Conservation (phyloP, 2,888 invertebrate species). For the Coleophora deauratella region DNA sequence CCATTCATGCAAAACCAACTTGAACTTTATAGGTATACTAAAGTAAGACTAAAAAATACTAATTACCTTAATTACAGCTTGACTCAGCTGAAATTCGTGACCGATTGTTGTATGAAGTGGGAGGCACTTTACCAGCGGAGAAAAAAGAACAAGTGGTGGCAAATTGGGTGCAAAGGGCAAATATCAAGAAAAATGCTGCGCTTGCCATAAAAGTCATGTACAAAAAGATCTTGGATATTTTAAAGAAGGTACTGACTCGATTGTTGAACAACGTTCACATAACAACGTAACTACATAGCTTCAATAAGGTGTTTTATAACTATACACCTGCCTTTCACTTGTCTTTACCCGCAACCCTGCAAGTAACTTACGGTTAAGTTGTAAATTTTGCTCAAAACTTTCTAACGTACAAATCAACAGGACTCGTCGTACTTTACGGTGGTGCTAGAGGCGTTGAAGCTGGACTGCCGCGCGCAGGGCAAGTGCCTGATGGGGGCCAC, state of each 20-base stretch:
- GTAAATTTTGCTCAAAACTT: too few relatives aligned
- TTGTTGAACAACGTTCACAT: too few relatives aligned
- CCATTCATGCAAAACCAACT: too few relatives aligned
- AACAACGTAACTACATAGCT: too few relatives aligned
- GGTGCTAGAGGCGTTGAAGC: slow-evolving; percentile 71
- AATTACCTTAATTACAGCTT: too few relatives aligned
- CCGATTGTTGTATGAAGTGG: slow-evolving; percentile 61
- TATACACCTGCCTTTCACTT: too few relatives aligned
- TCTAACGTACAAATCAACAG: slow-evolving; percentile 34
- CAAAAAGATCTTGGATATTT: slow-evolving; percentile 73
- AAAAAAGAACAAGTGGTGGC: slow-evolving; percentile 73
- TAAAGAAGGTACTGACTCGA: slow-evolving; percentile 79
- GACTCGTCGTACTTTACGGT: slow-evolving; percentile 78
- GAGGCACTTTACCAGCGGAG: slow-evolving; percentile 62
- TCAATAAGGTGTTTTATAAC: too few relatives aligned
- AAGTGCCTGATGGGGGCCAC: slow-evolving; percentile 77
- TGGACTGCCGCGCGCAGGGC: slow-evolving; percentile 75
- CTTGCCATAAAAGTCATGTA: slow-evolving; percentile 77
- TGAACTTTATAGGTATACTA: too few relatives aligned
- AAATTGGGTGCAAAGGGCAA: slow-evolving; percentile 76
- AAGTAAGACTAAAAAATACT: too few relatives aligned
- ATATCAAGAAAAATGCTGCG: slow-evolving; percentile 78
- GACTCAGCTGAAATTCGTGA: slow-evolving; percentile 64
- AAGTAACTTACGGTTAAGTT: too few relatives aligned
- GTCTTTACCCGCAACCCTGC: too few relatives aligned